Conservation (phyloP, 2,113 vertebrate species). For the Limanda limanda region DNA sequence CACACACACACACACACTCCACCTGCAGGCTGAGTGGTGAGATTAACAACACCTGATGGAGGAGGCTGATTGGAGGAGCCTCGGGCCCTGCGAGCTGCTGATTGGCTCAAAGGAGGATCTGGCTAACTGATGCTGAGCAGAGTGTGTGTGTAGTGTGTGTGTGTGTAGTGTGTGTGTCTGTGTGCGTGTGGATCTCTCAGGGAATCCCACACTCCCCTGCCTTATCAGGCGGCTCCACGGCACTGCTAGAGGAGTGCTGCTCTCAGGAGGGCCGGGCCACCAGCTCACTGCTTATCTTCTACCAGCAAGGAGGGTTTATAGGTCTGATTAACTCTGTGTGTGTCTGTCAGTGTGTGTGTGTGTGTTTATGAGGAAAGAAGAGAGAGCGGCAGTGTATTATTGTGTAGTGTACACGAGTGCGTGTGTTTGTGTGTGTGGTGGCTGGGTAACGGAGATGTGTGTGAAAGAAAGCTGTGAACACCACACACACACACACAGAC, state of each 20-base stretch:
- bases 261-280: slow-evolving; percentile 80
- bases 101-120: slow-evolving; percentile 63
- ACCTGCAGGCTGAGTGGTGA: slow-evolving; percentile 71
- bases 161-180: slow-evolving; percentile 32
- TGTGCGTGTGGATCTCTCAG: slow-evolving; percentile 45
- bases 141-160: slow-evolving; percentile 33
- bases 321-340: slow-evolving; percentile 76
- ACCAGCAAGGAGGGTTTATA: slow-evolving; percentile 80
- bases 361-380: slow-evolving; percentile 51
- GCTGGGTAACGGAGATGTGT: slow-evolving; percentile 34
- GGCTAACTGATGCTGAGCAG: slow-evolving; percentile 47
- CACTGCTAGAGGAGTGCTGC: slow-evolving; percentile 75
- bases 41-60: slow-evolving; percentile 71
- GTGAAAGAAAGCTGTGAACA: slow-evolving; percentile 42
- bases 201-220: slow-evolving; percentile 70
- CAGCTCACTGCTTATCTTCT: slow-evolving; percentile 80
- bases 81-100: slow-evolving; percentile 27
- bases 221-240: slow-evolving; percentile 83
- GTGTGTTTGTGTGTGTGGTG: slow-evolving; percentile 39
- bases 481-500: slow-evolving; percentile 22
- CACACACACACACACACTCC: slow-evolving; percentile 34
- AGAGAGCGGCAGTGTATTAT: slow-evolving; percentile 45
- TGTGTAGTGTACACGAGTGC: slow-evolving; percentile 18
- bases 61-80: slow-evolving; percentile 73
- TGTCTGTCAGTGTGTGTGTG: slow-evolving; percentile 43